Evolutionary conservation across 2,113 vertebrate species (phyloP), one percentile per base, ranked within the genome.

Genomic region (Trematocara zebra): DNA sequence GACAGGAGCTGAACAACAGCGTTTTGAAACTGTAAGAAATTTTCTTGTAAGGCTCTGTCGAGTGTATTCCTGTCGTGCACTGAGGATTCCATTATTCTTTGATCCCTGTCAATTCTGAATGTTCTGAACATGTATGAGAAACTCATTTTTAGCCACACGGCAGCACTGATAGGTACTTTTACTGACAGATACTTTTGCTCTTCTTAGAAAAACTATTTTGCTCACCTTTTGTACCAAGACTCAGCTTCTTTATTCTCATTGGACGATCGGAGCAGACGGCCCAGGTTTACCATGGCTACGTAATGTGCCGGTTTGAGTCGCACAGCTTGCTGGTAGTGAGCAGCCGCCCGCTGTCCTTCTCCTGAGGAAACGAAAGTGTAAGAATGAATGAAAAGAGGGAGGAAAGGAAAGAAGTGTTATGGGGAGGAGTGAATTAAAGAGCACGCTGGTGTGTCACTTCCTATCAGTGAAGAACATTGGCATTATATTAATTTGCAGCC

Each of bases 221-320:
- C 78, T 92, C 80, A 99, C 99, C 97, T 96, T 91, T 97, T 98
- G 93, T 99, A 99, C 98, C 99, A 99, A 3, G 93, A 89, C 92
- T 99, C 99, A 0, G 99, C 98, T 87, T 97, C 95, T 81, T 95
- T 93, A 93, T 97, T 99, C 67, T 98, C 96, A 33, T 97, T 97
- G 87, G 97, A 92, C 0, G 98, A 98, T 83, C 98, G 97, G 80
- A 98, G 97, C 42, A 99, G 97, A 17, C 99, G 97, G 33, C 98
- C 99, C 83, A 99, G 95, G 90, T 99, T 99, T 88, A 98, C 97
- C 98, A 99, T 99, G 89, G 99, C 99, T 94, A 99, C 98, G 0
- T 99, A 97, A 91, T 99, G 98, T 8, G 95, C 28, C 0, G 98
- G 97, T 88, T 98, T 98, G 4, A 99, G 97, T 51, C 14, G 95